Percentiles rank a stretch among this genome's conserved stretches.
phyloP scores from a whole-genome alignment of 2,888 invertebrate genomes.

The Luperina nickerlii region DNA sequence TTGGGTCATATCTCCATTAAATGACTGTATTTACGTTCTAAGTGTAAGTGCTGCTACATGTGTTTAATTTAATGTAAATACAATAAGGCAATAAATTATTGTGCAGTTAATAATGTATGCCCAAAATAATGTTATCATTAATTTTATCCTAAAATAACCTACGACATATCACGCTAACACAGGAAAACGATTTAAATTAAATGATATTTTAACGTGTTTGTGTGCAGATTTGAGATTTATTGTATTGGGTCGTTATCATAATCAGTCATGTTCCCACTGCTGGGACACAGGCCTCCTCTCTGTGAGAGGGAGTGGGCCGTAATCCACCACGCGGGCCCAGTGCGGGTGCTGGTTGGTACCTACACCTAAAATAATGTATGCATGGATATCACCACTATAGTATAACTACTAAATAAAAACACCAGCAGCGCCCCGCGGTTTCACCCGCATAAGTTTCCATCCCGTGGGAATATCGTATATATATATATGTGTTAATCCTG shows the following conservation, averaged over 20 bases:
- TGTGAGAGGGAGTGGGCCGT: not conserved
- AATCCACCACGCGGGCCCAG: not conserved
- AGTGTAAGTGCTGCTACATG: not conserved
- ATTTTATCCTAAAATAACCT: slow-evolving; percentile 22
- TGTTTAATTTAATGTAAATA: slow-evolving; percentile 18
- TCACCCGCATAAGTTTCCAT: too few species aligned
- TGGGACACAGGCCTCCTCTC: not conserved
- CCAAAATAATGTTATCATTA: slow-evolving; percentile 23
- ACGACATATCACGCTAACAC: not conserved
- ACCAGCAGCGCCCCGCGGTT: not conserved
- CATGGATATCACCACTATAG: not conserved
- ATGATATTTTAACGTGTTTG: not conserved
- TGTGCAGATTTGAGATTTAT: slow-evolving; percentile 1
- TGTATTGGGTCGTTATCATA: not conserved
- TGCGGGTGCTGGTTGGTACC: not conserved
- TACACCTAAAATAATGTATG: not conserved
- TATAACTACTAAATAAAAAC: too few species aligned
- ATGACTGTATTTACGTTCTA: not conserved
- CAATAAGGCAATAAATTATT: not conserved
- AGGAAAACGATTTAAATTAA: not conserved
- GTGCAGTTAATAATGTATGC: not conserved
- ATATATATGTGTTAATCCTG: too few species aligned
- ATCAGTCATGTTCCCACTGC: too few species aligned
- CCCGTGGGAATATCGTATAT: too few species aligned
- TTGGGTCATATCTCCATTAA: not conserved